Conservation (phyloP, 2,797 vertebrate genomes). For the Trichosurus vulpecula region DNA sequence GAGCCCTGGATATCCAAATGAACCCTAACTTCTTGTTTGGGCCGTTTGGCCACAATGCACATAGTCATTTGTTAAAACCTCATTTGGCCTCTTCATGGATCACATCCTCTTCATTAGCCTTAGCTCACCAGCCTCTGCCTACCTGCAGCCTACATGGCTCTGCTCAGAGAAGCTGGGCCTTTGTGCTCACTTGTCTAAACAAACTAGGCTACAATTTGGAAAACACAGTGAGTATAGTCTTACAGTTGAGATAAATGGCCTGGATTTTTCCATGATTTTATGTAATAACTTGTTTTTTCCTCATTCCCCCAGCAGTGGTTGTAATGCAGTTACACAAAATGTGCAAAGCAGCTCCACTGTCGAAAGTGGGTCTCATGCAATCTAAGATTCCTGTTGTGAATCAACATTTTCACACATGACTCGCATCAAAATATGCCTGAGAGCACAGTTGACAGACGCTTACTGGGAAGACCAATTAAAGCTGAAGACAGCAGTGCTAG, state of each 20-base stretch:
- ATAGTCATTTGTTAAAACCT: not conserved
- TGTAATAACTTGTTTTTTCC: not conserved
- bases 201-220: not conserved
- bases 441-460: conserved; percentile 3
- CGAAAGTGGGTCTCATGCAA: conserved; percentile 1
- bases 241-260: not conserved
- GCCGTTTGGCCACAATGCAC: not conserved
- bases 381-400: not conserved
- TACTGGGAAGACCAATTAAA: not conserved
- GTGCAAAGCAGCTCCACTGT: not conserved
- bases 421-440: not conserved
- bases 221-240: not conserved
- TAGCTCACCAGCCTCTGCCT: not conserved
- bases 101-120: not conserved
- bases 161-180: not conserved
- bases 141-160: not conserved
- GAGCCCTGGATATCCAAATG: not conserved
- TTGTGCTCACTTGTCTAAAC: not conserved
- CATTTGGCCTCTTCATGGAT: not conserved
- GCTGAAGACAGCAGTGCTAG: not conserved
- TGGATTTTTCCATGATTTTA: not conserved
- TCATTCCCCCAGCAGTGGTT: not conserved
- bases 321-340: not conserved
- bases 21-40: not conserved
- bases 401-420: not conserved